phyloP scores from a whole-genome alignment of 2,113 vertebrate genomes.

The Bettongia penicillata region DNA sequence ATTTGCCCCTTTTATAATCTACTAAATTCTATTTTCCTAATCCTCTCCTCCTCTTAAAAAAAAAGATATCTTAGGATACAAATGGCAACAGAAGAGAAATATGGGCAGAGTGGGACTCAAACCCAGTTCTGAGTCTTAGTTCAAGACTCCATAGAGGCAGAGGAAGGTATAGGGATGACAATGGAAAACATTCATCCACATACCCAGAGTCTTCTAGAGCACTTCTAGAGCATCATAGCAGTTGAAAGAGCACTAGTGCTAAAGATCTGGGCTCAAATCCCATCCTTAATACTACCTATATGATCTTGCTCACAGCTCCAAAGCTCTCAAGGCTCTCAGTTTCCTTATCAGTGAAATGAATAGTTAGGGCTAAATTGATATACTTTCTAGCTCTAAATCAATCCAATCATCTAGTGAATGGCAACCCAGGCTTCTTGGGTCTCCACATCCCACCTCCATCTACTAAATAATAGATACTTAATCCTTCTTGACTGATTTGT shows the following conservation, averaged over 20 bases:
- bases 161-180: background rate
- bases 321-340: background rate
- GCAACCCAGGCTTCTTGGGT: background rate
- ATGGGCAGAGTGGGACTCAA: background rate
- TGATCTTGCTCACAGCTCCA: no score
- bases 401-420: background rate
- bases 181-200: background rate
- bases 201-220: background rate
- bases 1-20: background rate
- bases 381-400: background rate
- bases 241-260: background rate
- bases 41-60: background rate
- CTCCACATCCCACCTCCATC: background rate
- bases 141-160: background rate
- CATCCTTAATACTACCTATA: no score
- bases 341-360: background rate
- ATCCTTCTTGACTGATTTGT: background rate
- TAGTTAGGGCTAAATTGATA: background rate
- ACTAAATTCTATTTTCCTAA: background rate
- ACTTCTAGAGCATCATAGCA: background rate
- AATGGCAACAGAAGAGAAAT: background rate
- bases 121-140: background rate
- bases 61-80: background rate
- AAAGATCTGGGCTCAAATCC: background rate
- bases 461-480: background rate